Evolutionary conservation across 23 tunicate species (phyloP).

Genomic region (Ciona savignyi): DNA sequence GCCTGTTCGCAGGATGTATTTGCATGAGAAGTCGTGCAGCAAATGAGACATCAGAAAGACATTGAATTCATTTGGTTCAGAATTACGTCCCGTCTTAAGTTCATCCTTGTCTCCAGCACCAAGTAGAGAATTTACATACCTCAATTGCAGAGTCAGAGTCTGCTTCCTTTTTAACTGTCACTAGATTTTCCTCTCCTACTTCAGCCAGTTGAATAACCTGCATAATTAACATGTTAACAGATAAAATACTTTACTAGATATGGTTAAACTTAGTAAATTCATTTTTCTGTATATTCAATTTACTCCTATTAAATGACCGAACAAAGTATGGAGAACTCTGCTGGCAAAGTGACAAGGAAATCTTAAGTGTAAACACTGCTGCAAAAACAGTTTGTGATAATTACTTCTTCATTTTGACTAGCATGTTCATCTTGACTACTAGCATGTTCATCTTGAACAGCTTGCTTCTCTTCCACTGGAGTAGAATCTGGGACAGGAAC

Average conservation of each 20-base stretch:
- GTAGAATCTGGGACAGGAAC: slow-evolving; percentile 39
- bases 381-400: not conserved
- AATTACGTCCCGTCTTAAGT: slow-evolving; percentile 53
- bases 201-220: not conserved
- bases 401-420: too few species aligned
- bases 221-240: not conserved
- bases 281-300: not conserved
- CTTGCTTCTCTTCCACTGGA: not conserved
- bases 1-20: too few species aligned
- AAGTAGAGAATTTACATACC: not conserved
- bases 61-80: slow-evolving; percentile 30
- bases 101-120: not conserved
- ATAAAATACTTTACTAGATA: not conserved
- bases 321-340: not conserved
- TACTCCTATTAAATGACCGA: slow-evolving; percentile 23
- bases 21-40: too few species aligned
- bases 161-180: not conserved
- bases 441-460: not conserved
- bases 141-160: not conserved
- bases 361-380: not conserved
- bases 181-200: not conserved
- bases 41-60: slow-evolving; percentile 45
- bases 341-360: slow-evolving; percentile 17
- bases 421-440: too few species aligned
- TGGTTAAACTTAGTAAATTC: not conserved